A percentile compares a stretch with the other conserved stretches of the same genome.
Conservation (phyloP, 1,140 invertebrate genomes). For the Drosophila micromelanica region DNA sequence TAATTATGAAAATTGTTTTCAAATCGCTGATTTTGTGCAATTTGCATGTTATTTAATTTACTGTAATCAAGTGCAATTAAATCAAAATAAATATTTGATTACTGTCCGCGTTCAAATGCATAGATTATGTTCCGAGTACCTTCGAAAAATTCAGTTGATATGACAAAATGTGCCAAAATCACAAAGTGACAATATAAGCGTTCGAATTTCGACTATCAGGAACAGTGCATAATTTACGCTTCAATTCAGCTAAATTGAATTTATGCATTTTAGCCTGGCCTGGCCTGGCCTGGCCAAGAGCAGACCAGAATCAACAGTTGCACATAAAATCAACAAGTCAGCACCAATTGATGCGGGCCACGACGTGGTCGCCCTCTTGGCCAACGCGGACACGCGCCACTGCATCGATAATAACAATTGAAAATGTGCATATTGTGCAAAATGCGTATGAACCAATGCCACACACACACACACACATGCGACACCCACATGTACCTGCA, state of each 20-base stretch:
- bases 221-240: conserved; percentile 54
- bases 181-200: conserved; percentile 36
- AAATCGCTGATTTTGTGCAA: background rate
- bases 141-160: background rate
- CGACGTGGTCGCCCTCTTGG: conserved; percentile 22
- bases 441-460: conserved; percentile 11
- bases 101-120: background rate
- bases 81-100: background rate
- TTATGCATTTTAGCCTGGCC: conserved; percentile 30
- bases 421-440: conserved; percentile 40
- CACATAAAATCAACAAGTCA: conserved; percentile 54
- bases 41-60: conserved; percentile 1
- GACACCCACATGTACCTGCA: background rate
- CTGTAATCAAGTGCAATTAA: background rate
- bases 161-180: conserved; percentile 9
- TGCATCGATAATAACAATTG: conserved; percentile 52
- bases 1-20: conserved; percentile 4
- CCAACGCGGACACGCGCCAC: conserved; percentile 29
- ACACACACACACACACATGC: background rate
- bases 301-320: conserved; percentile 47
- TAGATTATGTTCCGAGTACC: too few species aligned
- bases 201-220: conserved; percentile 27
- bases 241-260: conserved; percentile 43
- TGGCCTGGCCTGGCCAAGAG: conserved; percentile 9
- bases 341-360: conserved; percentile 34